A percentile compares a stretch with the other conserved stretches of the same genome.
phyloP scores from a whole-genome alignment of 2,888 invertebrate species.

The Diogma glabrata region DNA sequence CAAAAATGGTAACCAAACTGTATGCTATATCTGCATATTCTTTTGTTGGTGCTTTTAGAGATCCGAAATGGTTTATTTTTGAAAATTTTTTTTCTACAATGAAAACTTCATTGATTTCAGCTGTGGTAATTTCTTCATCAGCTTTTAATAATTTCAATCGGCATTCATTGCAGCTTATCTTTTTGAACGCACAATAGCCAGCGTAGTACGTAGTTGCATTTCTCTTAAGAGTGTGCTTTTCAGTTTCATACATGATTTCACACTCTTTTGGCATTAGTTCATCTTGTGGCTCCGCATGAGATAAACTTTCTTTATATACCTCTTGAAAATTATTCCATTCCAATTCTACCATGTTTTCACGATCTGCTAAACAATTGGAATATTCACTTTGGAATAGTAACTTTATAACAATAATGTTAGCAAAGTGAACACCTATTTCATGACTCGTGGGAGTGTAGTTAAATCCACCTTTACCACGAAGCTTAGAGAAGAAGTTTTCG shows the following conservation, averaged over 20 bases:
- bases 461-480: slow-evolving; percentile 1
- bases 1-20: too few species aligned
- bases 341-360: neutral
- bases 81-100: neutral
- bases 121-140: neutral
- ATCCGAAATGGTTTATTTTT: neutral
- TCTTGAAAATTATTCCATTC: neutral
- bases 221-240: too few species aligned
- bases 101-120: neutral
- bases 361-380: neutral
- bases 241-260: too few species aligned
- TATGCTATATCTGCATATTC: neutral
- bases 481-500: neutral
- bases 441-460: neutral
- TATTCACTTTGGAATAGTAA: neutral
- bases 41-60: neutral
- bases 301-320: neutral
- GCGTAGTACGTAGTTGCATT: neutral
- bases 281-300: too few species aligned
- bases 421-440: slow-evolving; percentile 1
- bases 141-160: neutral
- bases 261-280: too few species aligned
- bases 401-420: neutral
- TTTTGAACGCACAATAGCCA: neutral
- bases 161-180: neutral